Evolutionary conservation across 2,113 vertebrate genomes (phyloP).

Genomic region (Lophura nycthemera): DNA sequence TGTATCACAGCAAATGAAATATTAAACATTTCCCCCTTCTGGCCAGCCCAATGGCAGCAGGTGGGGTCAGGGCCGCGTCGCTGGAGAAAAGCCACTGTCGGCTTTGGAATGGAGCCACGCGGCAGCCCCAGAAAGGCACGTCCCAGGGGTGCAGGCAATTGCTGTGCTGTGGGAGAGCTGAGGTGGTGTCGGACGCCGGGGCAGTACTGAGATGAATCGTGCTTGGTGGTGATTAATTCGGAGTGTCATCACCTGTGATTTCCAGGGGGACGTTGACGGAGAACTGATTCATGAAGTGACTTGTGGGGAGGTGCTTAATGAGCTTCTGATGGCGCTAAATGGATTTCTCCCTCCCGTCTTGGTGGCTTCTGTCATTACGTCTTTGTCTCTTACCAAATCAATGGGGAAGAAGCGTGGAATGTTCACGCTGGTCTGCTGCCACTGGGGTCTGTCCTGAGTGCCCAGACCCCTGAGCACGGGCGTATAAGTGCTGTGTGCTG

Average conservation of each 20-base stretch:
- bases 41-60: not conserved
- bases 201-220: not conserved
- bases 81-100: too few relatives aligned
- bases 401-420: not conserved
- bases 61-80: not conserved
- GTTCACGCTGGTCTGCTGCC: not conserved
- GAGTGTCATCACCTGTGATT: not conserved
- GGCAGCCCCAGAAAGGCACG: not conserved
- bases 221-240: not conserved
- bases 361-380: not conserved
- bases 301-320: slow-evolving; percentile 5
- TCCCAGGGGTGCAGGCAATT: not conserved
- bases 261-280: not conserved
- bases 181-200: not conserved
- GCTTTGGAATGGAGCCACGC: not conserved
- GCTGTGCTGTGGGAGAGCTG: not conserved
- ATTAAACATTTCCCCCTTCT: fast-evolving
- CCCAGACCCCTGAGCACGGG: not conserved
- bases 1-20: not conserved
- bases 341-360: not conserved
- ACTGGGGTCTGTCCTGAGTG: not conserved
- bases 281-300: not conserved
- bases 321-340: slow-evolving; percentile 15
- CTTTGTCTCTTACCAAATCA: not conserved
- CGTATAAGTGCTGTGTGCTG: not conserved